Evolutionary conservation across 2,113 vertebrate species (phyloP), one percentile per base, ranked within the genome.

Genomic region (Prinia subflava): DNA sequence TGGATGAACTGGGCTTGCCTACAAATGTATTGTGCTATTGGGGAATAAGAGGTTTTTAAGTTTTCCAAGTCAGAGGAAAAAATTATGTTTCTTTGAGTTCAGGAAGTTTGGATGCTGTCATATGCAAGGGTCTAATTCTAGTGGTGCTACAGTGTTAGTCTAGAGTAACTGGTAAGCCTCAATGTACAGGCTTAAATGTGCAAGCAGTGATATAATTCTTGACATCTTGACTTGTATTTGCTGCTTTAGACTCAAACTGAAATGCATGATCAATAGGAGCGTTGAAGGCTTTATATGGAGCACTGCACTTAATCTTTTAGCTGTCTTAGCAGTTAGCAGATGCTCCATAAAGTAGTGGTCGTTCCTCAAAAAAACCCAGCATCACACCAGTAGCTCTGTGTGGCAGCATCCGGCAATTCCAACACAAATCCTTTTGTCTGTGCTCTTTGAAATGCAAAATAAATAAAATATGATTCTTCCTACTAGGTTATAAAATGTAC

Each of bases 321-420:
- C 41, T 68, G 44, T 50, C 5, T 33, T 50, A 77, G 77, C 62
- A 77, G 64, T 71, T 87, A 39, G 15, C 15, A 57, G 63, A 22
- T 88, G 80, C 35, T 90, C 82, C 27, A 39, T 90, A 86, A 96
- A 77, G 30, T 44, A 55, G 35, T 50, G 35, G 23, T 52, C 44
- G 9, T 80, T 64, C 4, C 28, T 27, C 2, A 17, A 42, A 35
- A 67, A 86, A 35, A 2, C 4, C 11, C 12, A 30, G 13, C 20
- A 13, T 56, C 41, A 25, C 0, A 0, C 46, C 0, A 0, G 9
- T 62, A 53, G 28, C 37, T 71, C 42, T 39, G 3, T 33, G 15
- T 55, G 46, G n/a, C 68, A 69, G 28, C 25, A 62, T 92, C 90
- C 75, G 90, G 55, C 17, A 88, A 71, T 94, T 83, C 13, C 37